Base-by-base conservation (phyloP, 2,888 invertebrate species). In the Beris morrisii region DNA sequence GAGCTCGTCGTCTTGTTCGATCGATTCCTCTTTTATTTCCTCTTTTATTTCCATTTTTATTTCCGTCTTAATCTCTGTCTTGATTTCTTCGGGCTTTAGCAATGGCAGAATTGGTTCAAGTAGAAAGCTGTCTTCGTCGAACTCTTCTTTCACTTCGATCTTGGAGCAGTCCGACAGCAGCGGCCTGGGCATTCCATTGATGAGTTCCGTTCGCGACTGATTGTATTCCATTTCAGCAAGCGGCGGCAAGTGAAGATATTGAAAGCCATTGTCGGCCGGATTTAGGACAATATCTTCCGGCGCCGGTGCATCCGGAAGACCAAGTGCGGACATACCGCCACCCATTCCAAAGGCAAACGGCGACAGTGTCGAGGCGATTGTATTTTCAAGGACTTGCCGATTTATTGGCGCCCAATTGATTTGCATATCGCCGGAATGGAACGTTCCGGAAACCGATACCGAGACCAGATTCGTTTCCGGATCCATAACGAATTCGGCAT, bases 141-240 rank as follows among this genome's bases (percentile, higher is more conserved):
- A 15, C 30, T 54, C 52, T 12, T 68, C 54, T n/a, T 66, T 58
- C 12, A 15, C 11, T 11, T 68, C 64, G 11, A 50, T 12, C 7
- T 61, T 50, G 5, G 67, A 64, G 13, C 45, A 44, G 28, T 44
- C 32, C 11, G 61, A 11, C n/a, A 52, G 15, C 13, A 50, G 32
- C 9, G 68, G 65, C 32, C 65, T 68, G 13, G 63, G 65, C 56
- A 68, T 63, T 5, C 68, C 68, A 53, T 68, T 68, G 4, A 65
- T 32, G 53, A 68, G 65, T 45, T 65, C 68, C 4, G 68, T 61
- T 7, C 63, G 48, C 30, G 56, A 32, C 13, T 56, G 50, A 13
- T 57, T 63, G 30, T 63, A 65, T 11, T 68, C 63, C 30, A 65
- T 61, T 32, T 65, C 67, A 15, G 61, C 65, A 31, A 65, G 44